A percentile compares a stretch with the other conserved stretches of the same genome.
These are phyloP conservation scores for Stichopus horrens DNA, from an alignment of 53 echinoderm and acorn worm genomes.

Conservation along the genomic window DNA sequence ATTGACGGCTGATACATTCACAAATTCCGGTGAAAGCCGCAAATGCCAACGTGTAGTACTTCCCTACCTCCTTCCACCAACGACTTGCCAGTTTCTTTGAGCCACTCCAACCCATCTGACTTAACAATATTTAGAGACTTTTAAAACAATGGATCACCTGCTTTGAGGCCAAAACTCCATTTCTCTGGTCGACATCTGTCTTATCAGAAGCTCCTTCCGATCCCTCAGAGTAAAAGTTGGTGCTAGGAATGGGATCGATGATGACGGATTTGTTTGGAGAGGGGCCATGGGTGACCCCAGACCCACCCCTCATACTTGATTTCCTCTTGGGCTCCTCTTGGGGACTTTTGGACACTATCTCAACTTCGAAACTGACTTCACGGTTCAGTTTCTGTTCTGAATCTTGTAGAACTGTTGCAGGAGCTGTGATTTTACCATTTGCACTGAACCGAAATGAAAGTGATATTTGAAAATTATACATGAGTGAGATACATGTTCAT, in stretches of 20 bases:
- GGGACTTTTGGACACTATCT: constrained; percentile 44
- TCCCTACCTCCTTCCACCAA: too few species aligned
- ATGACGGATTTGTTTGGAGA: constrained; percentile 73
- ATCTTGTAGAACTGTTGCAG: not conserved
- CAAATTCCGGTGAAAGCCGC: too few species aligned
- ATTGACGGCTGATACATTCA: too few species aligned
- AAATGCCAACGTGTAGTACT: too few species aligned
- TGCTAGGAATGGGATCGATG: constrained; percentile 75
- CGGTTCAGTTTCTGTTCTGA: constrained; percentile 42
- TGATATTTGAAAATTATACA: too few species aligned
- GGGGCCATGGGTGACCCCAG: constrained; percentile 46
- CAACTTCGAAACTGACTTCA: constrained; percentile 92
- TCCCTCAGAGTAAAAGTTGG: constrained; percentile 51
- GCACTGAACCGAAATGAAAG: not conserved
- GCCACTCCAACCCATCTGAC: too few species aligned
- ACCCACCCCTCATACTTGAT: constrained; percentile 61
- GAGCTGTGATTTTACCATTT: not conserved
- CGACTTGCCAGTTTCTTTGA: too few species aligned
- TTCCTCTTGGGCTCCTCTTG: constrained; percentile 48
- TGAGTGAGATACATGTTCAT: too few species aligned
- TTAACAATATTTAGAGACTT: too few species aligned
- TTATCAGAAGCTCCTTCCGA: constrained; percentile 40
- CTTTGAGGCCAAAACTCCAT: constrained; percentile 8
- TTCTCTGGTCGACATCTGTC: not conserved
- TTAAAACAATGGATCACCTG: not conserved